These are phyloP conservation scores for Prunella strophiata DNA, from an alignment of 2,797 vertebrate genomes.

Conservation along the genomic window DNA sequence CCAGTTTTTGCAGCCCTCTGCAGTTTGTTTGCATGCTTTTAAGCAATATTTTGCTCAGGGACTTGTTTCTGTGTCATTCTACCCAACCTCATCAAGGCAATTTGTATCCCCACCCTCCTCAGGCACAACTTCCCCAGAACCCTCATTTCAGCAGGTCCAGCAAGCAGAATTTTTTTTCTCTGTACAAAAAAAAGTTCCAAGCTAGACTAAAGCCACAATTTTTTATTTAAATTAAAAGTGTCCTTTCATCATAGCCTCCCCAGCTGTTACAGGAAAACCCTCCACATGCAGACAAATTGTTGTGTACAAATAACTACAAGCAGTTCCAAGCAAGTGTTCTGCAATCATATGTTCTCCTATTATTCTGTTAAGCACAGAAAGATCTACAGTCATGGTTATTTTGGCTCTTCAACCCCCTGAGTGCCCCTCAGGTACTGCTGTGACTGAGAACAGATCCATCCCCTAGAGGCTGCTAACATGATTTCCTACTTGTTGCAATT, in stretches of 20 bases:
- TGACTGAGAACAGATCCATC: not conserved
- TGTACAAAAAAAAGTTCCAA: not conserved
- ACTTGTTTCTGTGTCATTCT: not conserved
- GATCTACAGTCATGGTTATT: not conserved
- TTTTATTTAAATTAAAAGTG: not conserved
- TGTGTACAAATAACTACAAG: not conserved
- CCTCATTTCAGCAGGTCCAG: not conserved
- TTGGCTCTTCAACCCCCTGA: not conserved
- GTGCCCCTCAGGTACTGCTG: not conserved
- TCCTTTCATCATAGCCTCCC: not conserved
- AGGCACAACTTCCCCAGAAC: not conserved
- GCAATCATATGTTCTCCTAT: not conserved
- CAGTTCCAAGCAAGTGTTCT: not conserved
- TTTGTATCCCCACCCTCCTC: not conserved
- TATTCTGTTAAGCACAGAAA: not conserved
- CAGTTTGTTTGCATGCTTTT: not conserved
- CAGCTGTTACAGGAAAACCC: not conserved
- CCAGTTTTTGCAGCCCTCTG: not conserved
- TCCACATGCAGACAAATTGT: not conserved
- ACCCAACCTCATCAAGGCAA: not conserved
- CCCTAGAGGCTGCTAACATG: not conserved
- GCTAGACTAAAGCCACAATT: not conserved
- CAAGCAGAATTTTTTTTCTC: not conserved
- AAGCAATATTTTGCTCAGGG: not conserved
- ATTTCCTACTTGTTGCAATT: not conserved